Conservation (phyloP, 2,113 vertebrate genomes). For the Ptilorrhoa leucosticta region DNA sequence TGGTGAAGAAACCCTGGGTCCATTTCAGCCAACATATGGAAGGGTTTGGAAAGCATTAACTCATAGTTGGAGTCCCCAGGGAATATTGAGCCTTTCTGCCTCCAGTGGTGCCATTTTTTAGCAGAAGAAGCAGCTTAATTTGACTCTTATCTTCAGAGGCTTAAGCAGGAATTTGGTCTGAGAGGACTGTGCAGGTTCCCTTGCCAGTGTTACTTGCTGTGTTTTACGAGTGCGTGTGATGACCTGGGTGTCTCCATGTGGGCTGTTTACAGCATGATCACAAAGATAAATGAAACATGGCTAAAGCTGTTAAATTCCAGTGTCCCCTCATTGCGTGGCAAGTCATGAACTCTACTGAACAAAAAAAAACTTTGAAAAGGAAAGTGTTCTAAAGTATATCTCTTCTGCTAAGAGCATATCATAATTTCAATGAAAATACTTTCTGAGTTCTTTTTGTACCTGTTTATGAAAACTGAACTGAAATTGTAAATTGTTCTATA, state of each 20-base stretch:
- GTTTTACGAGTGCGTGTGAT: neutral
- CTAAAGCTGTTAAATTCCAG: neutral
- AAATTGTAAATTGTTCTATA: neutral
- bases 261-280: conserved; percentile 14
- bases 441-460: neutral
- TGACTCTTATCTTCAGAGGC: conserved; percentile 4
- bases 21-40: neutral
- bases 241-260: neutral
- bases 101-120: neutral
- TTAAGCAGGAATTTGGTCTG: neutral
- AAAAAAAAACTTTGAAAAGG: neutral
- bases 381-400: neutral
- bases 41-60: neutral
- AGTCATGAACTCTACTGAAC: conserved; percentile 27
- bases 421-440: conserved; percentile 20
- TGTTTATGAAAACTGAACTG: conserved; percentile 29
- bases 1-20: neutral
- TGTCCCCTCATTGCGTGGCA: neutral
- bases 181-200: neutral
- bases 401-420: neutral
- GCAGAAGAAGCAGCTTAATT: neutral
- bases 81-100: neutral
- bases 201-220: neutral
- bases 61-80: neutral
- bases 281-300: conserved; percentile 5